Evolutionary conservation across 2,113 vertebrate genomes (phyloP), one percentile per base, ranked within the genome.

Genomic region (Galeopterus variegatus): DNA sequence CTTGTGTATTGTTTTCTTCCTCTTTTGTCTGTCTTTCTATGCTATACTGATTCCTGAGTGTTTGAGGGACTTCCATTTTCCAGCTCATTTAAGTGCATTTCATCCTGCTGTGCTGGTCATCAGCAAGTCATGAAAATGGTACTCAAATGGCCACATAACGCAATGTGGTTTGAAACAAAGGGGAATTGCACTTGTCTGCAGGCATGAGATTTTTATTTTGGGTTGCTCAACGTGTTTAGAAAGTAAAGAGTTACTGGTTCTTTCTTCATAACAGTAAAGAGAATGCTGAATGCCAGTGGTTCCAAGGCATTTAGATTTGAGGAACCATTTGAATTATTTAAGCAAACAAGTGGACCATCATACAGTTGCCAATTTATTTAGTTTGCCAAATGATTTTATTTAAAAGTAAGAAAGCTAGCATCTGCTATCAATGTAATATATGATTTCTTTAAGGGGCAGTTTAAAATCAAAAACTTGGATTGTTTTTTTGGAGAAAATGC

Each of bases 21-120:
- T 95, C 56, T 31, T 77, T 95, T 86, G 21, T 93, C 88, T 96
- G 10, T 89, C 85, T 95, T 96, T 80, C 88, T 36, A 89, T 91
- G 77, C 73, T 86, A 72, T 96, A 93, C 89, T 97, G 97, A 88
- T 79, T 96, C 92, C 91, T 93, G 73, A 89, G 52, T 95, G 69
- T 96, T 93, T 93, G 89, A 91, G 67, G 82, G 88, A 96, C 95
- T 96, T 97, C 77, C 81, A 95, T 97, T 97, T 98, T 97, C 95
- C 93, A 95, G 90, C 69, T 98, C 97, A 98, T 96, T 98, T 96
- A 96, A 96, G 96, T 91, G 88, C 69, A 93, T 91, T 97, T 92
- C 77, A 94, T 88, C 93, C 94, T 91, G 88, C 97, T 98, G 94
- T 90, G 94, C 52, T 91, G 93, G 95, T 96, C 96, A 96, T 97